Base-by-base conservation (phyloP, 2,888 invertebrate genomes). In the Fragum sueziense region DNA sequence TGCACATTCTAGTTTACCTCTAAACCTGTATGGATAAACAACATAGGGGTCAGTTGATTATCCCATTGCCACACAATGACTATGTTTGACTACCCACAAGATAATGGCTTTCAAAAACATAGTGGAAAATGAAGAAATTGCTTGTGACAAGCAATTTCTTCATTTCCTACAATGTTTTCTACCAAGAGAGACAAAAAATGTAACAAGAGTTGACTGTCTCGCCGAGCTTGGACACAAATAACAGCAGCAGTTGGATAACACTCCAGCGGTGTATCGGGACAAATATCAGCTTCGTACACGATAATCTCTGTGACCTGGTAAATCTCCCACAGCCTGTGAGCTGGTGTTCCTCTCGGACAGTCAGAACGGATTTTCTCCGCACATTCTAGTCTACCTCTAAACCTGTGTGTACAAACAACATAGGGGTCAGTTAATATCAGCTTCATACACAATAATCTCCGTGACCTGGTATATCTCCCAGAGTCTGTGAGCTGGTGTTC, bases 181-280 rank as follows among this genome's bases (percentile, higher is more conserved):
- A n/a, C n/a, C n/a, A n/a, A n/a, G n/a, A n/a, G n/a, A n/a, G n/a
- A n/a, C n/a, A n/a, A n/a, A n/a, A n/a, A n/a, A n/a, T n/a, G n/a
- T n/a, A n/a, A n/a, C n/a, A n/a, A n/a, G n/a, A n/a, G n/a, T n/a
- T 76, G 1, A 80, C 80, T 17, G 41, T 52, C 33, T 76, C n/a
- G 34, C 61, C 68, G 1, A 84, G 65, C 2, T 54, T n/a, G 4
- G 78, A 54, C 37, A 80, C 68, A 57, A 76, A 80, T 20, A 27
- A 2, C 62, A 80, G 78, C 80, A 7, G 78, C 34, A 25, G 67
- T 33, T 11, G 33, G 25, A 4, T 76, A 78, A 59, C 83, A 84
- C 1, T 78, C 54, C 0, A 47, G 34, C 3, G 79, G 71, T 2
- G 37, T 29, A 9, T 70, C 70, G 6, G 47, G 27, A 52, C 83